Evolutionary conservation across 2,888 invertebrate genomes (phyloP), one percentile per base, ranked within the genome.

Genomic region (Meganola albula): DNA sequence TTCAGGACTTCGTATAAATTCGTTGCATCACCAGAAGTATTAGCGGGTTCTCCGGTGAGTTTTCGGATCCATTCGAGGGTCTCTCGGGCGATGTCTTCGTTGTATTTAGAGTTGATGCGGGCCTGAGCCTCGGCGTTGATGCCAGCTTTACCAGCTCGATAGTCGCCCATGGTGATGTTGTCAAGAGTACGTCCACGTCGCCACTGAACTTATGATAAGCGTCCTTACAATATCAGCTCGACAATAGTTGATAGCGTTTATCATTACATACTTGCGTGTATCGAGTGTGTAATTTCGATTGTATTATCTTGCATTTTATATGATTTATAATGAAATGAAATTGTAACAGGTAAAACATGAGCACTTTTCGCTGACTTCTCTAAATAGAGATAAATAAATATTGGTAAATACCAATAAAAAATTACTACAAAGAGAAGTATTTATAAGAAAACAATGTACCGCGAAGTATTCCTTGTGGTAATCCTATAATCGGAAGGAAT

Each of bases 41-140:
- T 91, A 46, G 93, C 90, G 37, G 94, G 91, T 49, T 95, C 93
- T 2, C 92, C 93, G 9, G 95, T 95, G 40, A 98, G 89, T 23
- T 88, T 80, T 67, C 92, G 92, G 65, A 99, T 93, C 99, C 99
- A 99, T 83, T 94, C 93, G 58, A 98, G 87, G 48, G 94, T 93
- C 86, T 99, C 97, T 41, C 90, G 90, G 7, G 98, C 99, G 58
- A 97, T 90, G 52, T 94, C 94, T 58, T 95, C 93, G 76, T 95
- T 98, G 88, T 98, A 99, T 87, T 99, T 99, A 78, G 96, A 95
- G 75, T 96, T 93, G 63, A 99, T 96, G 93, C 68, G 69, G 20
- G 77, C 76, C 52, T 85, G 85, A 8, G 85, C 85, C 45, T 84
- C 78, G 40, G 84, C 85, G 63, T 85, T 85, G 70, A 85, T 83